Base-by-base conservation (phyloP, 92 coral and sea anemone species). In the Phenganax stokvisi region DNA sequence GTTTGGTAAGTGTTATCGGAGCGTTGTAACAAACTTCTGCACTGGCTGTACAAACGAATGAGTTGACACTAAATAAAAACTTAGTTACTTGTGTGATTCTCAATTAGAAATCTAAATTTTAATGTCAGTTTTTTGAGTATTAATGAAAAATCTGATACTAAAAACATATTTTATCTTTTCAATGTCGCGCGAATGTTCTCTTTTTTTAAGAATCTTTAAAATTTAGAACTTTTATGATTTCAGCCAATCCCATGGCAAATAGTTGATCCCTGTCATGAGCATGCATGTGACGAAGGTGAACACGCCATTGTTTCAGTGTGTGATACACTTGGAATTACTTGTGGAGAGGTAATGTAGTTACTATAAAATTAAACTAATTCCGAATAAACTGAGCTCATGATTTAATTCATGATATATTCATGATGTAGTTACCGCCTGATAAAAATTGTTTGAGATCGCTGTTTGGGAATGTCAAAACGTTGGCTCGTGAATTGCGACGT, bases 201-300 rank as follows among this genome's bases (percentile, higher is more conserved):
- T 20, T 20, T 20, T 20, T 20, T 20, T 20, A 20, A 20, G 25
- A 20, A 20, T 3, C 31, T 28, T 28, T 13, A n/a, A 68, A 7
- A 28, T 27, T 6, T 17, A 29, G 15, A 37, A 69, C 44, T 25
- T 37, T 70, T 30, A 1, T 51, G n/a, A 1, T 54, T 54, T 55
- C 47, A 74, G 79, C 79, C 79, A 55, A 74, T 74, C 29, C 79
- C 60, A 17, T 74, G 79, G 79, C 79, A 53, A 55, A 28, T 54
- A 6, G 79, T 74, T 54, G 79, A 74, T 74, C 79, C 79, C 9
- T 74, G 79, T 74, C 79, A 74, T 56, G 5, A 55, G 13, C 79
- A 74, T n/a, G 51, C n/a, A 74, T 74, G 79, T 55, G 62, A 74
- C 54, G 29, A 74, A 5, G 62, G 79, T 12, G 47, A 7, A 52